Evolutionary conservation across 2,888 invertebrate genomes (phyloP).

Genomic region (Apodemia duryi): DNA sequence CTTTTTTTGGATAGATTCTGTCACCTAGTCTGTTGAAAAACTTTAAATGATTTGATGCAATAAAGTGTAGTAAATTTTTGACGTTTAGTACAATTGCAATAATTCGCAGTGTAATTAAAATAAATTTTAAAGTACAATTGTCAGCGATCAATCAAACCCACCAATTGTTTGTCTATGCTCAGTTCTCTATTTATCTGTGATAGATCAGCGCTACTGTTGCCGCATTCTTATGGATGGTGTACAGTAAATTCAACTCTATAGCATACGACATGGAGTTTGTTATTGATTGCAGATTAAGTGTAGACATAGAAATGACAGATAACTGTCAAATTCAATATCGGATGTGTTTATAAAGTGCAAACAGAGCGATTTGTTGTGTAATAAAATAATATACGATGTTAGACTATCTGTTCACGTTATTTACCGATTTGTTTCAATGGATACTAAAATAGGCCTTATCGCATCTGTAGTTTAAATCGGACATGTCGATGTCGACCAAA

Average conservation of each 20-base stretch:
- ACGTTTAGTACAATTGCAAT: too few relatives aligned
- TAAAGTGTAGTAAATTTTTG: too few relatives aligned
- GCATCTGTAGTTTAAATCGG: too few relatives aligned
- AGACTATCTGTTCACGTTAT: neutral
- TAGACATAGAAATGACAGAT: constrained; percentile 26
- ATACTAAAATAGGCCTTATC: too few relatives aligned
- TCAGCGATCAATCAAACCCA: constrained; percentile 44
- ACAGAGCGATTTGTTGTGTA: constrained; percentile 18
- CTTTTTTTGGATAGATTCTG: too few relatives aligned
- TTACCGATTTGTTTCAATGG: too few relatives aligned
- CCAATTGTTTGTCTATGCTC: constrained; percentile 40
- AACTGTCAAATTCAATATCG: constrained; percentile 27
- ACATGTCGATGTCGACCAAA: too few relatives aligned
- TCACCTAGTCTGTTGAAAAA: too few relatives aligned
- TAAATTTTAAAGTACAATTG: constrained; percentile 17
- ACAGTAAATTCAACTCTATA: neutral
- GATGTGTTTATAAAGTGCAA: constrained; percentile 21
- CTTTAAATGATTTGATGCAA: too few relatives aligned
- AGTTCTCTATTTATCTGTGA: constrained; percentile 37
- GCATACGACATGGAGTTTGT: neutral
- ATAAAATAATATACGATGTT: neutral
- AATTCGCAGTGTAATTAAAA: constrained; percentile 25
- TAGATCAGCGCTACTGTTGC: constrained; percentile 47
- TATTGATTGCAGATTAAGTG: neutral
- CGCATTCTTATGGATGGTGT: neutral